A percentile compares a stretch with the other conserved stretches of the same genome.
Conservation (phyloP, 2,888 invertebrate genomes). For the Orthosia gothica region DNA sequence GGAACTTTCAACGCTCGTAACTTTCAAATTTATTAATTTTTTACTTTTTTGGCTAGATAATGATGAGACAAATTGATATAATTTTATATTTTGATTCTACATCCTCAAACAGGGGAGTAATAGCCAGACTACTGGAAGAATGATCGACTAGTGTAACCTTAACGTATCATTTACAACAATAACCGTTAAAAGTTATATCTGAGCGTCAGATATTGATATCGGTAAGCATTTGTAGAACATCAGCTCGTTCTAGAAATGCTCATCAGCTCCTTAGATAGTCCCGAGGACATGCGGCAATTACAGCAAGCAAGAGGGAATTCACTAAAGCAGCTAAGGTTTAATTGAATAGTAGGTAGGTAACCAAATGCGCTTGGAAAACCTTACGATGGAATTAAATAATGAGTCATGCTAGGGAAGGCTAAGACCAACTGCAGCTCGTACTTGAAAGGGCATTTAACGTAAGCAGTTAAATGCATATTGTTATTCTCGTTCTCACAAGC, state of each 20-base stretch:
- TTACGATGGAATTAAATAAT: constrained; percentile 22
- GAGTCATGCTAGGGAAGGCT: constrained; percentile 44
- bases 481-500: constrained; percentile 22
- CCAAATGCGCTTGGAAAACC: constrained; percentile 18
- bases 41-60: no score
- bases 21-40: no score
- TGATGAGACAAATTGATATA: no score
- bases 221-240: no score
- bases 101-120: no score
- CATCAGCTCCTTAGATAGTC: neutral
- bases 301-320: neutral
- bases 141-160: no score
- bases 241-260: neutral
- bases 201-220: constrained; percentile 6
- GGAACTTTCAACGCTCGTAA: no score
- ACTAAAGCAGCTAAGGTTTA: neutral
- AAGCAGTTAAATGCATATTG: constrained; percentile 23
- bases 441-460: constrained; percentile 46
- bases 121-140: no score
- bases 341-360: neutral
- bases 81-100: no score
- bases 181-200: constrained; percentile 6
- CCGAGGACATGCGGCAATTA: neutral
- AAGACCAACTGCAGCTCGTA: constrained; percentile 19
- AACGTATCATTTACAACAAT: constrained; percentile 14